A percentile compares a stretch with the other conserved stretches of the same genome.
phyloP scores from a whole-genome alignment of 2,113 vertebrate genomes.

The Mugil cephalus region DNA sequence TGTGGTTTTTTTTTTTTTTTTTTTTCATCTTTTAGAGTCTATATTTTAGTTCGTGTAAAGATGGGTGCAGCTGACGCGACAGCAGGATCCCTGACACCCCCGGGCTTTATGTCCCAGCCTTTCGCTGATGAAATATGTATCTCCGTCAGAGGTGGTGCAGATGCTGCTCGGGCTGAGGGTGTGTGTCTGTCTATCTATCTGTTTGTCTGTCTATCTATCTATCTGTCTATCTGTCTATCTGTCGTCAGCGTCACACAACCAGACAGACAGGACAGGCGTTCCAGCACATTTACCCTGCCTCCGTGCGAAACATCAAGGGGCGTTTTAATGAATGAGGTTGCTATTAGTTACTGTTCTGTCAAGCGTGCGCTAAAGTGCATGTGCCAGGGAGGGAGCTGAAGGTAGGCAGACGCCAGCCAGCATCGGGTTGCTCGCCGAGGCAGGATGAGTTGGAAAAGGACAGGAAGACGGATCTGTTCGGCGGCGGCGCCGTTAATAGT shows the following conservation, averaged over 20 bases:
- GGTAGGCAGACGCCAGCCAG: slow-evolving; percentile 52
- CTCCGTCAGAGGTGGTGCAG: slow-evolving; percentile 35
- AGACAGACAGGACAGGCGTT: slow-evolving; percentile 74
- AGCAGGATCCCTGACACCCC: slow-evolving; percentile 26
- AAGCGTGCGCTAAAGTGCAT: slow-evolving; percentile 72
- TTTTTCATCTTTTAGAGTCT: slow-evolving; percentile 12
- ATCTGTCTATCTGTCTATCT: slow-evolving; percentile 69
- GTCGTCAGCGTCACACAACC: slow-evolving; percentile 60
- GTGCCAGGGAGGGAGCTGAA: slow-evolving; percentile 44
- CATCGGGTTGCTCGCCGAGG: slow-evolving; percentile 68
- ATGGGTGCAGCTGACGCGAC: slow-evolving; percentile 40
- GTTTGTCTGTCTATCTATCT: slow-evolving; percentile 72
- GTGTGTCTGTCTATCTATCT: slow-evolving; percentile 72
- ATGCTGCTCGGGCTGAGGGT: slow-evolving; percentile 17
- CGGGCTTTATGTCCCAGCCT: slow-evolving; percentile 27
- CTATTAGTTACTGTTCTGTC: slow-evolving; percentile 85
- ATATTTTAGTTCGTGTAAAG: slow-evolving; percentile 33
- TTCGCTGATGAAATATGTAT: slow-evolving; percentile 71
- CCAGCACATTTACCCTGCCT: slow-evolving; percentile 82
- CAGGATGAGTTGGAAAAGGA: slow-evolving; percentile 58
- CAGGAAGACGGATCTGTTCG: slow-evolving; percentile 35
- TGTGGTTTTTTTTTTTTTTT: too few species aligned
- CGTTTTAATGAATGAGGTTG: slow-evolving; percentile 84
- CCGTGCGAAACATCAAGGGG: slow-evolving; percentile 78
- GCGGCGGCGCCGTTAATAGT: slow-evolving; percentile 26